Base-by-base conservation (phyloP, 2,113 vertebrate species). In the Neoarius graeffei region DNA sequence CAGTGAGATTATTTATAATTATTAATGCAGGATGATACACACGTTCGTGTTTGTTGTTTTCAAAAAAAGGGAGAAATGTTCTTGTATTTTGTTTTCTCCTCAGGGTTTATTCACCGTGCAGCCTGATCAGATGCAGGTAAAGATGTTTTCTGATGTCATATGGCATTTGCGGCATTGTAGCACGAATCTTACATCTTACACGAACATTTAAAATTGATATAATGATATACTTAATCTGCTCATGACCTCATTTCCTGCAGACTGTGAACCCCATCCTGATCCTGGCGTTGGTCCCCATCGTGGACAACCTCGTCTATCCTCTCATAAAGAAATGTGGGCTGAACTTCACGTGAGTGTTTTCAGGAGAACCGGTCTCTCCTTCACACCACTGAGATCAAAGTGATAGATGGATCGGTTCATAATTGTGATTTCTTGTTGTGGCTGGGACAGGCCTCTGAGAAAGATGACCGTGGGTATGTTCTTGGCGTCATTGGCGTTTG, bases 71-170 rank as follows among this genome's bases (percentile, higher is more conserved):
- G 1, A 14, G 30, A 0, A 30, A 35, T 25, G 1, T 79, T 50
- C 57, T 59, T n/a, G 5, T 7, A 27, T 71, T 7, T 7, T 56
- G 48, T 83, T 62, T 86, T 54, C 57, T 85, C 88, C 14, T 52
- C 90, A 99, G 98, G 98, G 98, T 81, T 0, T 20, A 0, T 7
- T 99, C 25, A 89, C 91, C 3, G 92, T 99, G 90, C 95, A 97
- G 91, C 98, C 98, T 0, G 98, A 99, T 85, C 97, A 99, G 90
- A 99, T 99, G 98, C 98, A 99, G 97, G 98, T 99, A 92, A 93
- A 91, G 83, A n/a, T 0, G 35, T 81, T 50, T 5, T 17, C 15
- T 25, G 30, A 56, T 60, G 3, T 59, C 20, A 11, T 59, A 6
- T 0, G 0, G 8, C 23, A 8, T 27, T 60, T 27, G 17, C 17